phyloP scores from a whole-genome alignment of 2,113 vertebrate genomes.

The Epinephelus lanceolatus region DNA sequence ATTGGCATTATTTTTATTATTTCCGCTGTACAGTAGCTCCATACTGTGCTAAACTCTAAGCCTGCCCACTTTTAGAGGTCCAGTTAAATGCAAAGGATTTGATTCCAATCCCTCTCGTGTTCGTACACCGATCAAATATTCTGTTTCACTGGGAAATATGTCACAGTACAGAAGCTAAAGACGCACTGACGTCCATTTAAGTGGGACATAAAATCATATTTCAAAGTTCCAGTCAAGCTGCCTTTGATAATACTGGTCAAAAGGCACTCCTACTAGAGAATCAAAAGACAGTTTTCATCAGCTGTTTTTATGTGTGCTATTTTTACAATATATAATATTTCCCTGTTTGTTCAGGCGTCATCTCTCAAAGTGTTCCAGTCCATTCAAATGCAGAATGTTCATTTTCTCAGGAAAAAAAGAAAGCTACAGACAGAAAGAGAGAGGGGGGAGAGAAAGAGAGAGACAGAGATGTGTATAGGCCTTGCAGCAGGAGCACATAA shows the following conservation, averaged over 20 bases:
- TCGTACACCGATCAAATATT: too few relatives aligned
- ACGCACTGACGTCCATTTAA: too few relatives aligned
- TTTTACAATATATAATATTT: slow-evolving; percentile 45
- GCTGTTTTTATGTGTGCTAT: slow-evolving; percentile 10
- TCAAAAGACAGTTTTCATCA: slow-evolving; percentile 34
- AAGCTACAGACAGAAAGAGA: slow-evolving; percentile 24
- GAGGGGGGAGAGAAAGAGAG: slow-evolving; percentile 42
- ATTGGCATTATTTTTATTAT: too few relatives aligned
- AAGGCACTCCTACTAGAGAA: background rate
- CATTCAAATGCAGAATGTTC: slow-evolving; percentile 53
- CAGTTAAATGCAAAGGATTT: too few relatives aligned
- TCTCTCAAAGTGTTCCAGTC: slow-evolving; percentile 51
- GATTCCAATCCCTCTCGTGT: too few relatives aligned
- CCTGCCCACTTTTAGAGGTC: too few relatives aligned
- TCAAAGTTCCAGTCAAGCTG: slow-evolving; percentile 1
- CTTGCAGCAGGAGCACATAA: slow-evolving; percentile 78
- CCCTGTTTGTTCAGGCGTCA: slow-evolving; percentile 57
- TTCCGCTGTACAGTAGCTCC: too few relatives aligned
- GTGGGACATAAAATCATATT: slow-evolving; percentile 1
- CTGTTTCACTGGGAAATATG: too few relatives aligned
- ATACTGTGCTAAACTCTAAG: too few relatives aligned
- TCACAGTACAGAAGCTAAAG: too few relatives aligned
- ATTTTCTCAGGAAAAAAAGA: slow-evolving; percentile 46
- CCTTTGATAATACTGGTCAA: slow-evolving; percentile 29
- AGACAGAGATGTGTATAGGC: slow-evolving; percentile 67